Conservation (phyloP, 2,888 invertebrate genomes). For the Papilio protenor region DNA sequence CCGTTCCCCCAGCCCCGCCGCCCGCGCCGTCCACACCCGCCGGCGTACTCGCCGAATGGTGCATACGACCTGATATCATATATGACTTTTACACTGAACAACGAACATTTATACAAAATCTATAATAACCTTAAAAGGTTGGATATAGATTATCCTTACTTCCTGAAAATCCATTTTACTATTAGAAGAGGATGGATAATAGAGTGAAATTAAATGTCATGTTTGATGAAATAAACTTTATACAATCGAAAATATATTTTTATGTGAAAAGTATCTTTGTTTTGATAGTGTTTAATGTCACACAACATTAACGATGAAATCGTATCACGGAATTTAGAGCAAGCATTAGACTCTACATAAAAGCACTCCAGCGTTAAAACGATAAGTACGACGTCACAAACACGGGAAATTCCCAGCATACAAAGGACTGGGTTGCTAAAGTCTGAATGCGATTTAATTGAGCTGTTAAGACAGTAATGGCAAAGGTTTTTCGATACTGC, state of each 20-base stretch:
- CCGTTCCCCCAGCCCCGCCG: constrained; percentile 42
- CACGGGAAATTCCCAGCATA: background rate
- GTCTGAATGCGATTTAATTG: background rate
- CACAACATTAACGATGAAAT: background rate
- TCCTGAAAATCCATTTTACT: too few species aligned
- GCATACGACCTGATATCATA: constrained; percentile 86
- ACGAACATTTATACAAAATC: background rate
- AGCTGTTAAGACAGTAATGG: background rate
- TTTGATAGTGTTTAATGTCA: background rate
- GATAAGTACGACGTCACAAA: background rate
- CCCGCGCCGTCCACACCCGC: constrained; percentile 92
- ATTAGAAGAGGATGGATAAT: too few species aligned
- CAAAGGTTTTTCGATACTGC: background rate
- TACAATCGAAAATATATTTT: background rate
- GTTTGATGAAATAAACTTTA: background rate
- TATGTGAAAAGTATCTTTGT: background rate
- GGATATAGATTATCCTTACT: background rate
- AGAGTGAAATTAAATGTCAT: background rate
- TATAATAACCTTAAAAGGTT: background rate
- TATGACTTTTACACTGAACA: background rate
- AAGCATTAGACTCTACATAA: constrained; percentile 3
- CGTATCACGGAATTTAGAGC: background rate
- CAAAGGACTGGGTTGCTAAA: background rate
- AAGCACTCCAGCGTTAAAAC: constrained; percentile 5
- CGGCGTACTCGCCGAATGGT: constrained; percentile 93